Base-by-base conservation (phyloP, 2,888 invertebrate genomes). In the Platycheirus albimanus region DNA sequence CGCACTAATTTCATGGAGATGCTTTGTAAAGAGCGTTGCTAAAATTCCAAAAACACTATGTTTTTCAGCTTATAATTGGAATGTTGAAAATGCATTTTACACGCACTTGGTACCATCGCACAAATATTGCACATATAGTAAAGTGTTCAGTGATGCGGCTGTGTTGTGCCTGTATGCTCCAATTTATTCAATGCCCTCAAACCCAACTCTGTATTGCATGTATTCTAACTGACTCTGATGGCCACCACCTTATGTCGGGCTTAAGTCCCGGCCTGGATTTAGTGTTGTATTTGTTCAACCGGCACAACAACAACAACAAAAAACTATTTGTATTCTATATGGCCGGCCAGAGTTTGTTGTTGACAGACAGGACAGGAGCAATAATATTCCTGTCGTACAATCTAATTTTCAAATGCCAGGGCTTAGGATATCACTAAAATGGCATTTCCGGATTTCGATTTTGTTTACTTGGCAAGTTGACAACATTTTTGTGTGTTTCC, bases 31-130 rank as follows among this genome's bases (percentile, higher is more conserved):
- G 6, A 24, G 3, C 24, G 24, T 24, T 24, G 24, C 24, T 24
- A 6, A 24, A 24, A 24, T 24, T 24, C 24, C 3, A 43, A 76
- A 71, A 81, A 67, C 76, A 58, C 63, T 76, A 67, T 76, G 76
- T 71, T 72, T 33, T 81, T 66, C 52, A 49, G 43, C 71, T 72
- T 56, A 67, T 77, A 81, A 77, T 81, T 81, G 76, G 81, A 81
- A 81, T 81, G 76, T 77, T 72, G 81, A 71, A 80, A 81, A 81
- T 76, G 67, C 76, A 81, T 67, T 66, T 81, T 67, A 66, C 76
- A 81, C 66, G 71, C 63, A 81, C 61, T 76, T 52, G 66, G 30
- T 74, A 63, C 67, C 36, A n/a, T 36, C 33, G n/a, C n/a, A 54
- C 36, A 54, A 19, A 64, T 58, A 8, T 45, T 47, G 17, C 13